Evolutionary conservation across 2,113 vertebrate genomes (phyloP), one percentile per base, ranked within the genome.

Genomic region (Philantomba maxwellii): DNA sequence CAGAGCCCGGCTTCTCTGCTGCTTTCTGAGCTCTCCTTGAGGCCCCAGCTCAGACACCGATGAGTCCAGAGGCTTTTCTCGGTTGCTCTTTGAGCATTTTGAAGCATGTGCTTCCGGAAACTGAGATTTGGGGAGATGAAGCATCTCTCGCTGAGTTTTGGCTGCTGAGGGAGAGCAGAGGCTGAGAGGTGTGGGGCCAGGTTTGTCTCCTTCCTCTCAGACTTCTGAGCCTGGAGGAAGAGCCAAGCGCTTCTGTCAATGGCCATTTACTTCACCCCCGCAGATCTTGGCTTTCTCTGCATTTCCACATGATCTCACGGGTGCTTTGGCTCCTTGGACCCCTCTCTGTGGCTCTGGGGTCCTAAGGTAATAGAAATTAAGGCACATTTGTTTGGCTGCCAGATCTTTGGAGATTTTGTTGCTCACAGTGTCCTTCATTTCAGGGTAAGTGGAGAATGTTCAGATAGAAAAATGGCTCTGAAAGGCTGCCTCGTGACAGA

Each of bases 381-480:
- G 83, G 26, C 12, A 36, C 25, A 36, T 36, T 36, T 82, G 1
- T 82, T 77, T 51, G 60, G 12, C n/a, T 80, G 51, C n/a, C 89
- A 70, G 51, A n/a, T 93, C 53, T 43, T 81, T 86, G 82, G 66
- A 49, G 30, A 45, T 77, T 64, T 85, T 60, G 21, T 16, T 66
- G 19, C 53, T 47, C 16, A 64, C 1, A 6, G 30, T 19, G 55
- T 88, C 80, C 57, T 93, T 70, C 12, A 80, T n/a, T 60, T 26
- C 3, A 19, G 23, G 8, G 7, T 14, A 64, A 21, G 17, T 19
- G 47, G 33, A 91, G 15, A 66, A 9, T 39, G 26, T 75, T 91
- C 51, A 85, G 43, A 82, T 57, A 47, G 33, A 62, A 89, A 89
- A 14, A 12, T 75, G 84, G 49, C 73, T 88, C 23, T 85, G 81